These are phyloP conservation scores for Rhabdornis inornatus DNA, from an alignment of 2,113 vertebrate genomes.

Conservation along the genomic window DNA sequence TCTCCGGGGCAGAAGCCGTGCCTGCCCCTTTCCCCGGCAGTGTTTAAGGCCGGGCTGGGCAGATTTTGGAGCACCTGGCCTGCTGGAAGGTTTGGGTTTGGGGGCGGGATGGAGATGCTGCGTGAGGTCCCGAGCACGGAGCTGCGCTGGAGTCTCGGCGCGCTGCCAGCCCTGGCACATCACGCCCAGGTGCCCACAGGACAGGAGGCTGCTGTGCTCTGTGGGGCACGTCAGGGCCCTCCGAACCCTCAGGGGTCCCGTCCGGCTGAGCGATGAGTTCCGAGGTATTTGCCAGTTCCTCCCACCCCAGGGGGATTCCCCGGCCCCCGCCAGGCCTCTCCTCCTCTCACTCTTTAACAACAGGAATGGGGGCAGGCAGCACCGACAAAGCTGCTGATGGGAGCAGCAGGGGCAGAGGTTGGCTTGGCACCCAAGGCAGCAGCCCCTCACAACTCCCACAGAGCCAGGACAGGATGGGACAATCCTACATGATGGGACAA, in stretches of 20 bases:
- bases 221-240: not conserved
- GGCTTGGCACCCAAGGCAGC: not conserved
- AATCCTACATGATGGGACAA: too few relatives aligned
- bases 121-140: not conserved
- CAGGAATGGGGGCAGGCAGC: not conserved
- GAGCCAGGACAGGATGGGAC: not conserved
- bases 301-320: not conserved
- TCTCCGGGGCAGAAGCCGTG: not conserved
- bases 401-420: rapidly evolving
- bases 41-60: rapidly evolving
- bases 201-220: rapidly evolving
- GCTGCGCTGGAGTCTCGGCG: not conserved
- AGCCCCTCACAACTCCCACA: not conserved
- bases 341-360: not conserved
- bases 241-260: rapidly evolving
- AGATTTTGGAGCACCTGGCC: not conserved
- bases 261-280: not conserved
- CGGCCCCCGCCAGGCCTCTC: not conserved
- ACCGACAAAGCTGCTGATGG: not conserved
- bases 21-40: not conserved
- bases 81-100: not conserved
- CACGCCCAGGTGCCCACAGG: rapidly evolving
- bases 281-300: slow-evolving; percentile 53
- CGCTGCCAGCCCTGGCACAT: not conserved
- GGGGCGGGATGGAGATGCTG: not conserved